Evolutionary conservation across 2,797 vertebrate genomes (phyloP).

Genomic region (Pipistrellus pygmaeus): DNA sequence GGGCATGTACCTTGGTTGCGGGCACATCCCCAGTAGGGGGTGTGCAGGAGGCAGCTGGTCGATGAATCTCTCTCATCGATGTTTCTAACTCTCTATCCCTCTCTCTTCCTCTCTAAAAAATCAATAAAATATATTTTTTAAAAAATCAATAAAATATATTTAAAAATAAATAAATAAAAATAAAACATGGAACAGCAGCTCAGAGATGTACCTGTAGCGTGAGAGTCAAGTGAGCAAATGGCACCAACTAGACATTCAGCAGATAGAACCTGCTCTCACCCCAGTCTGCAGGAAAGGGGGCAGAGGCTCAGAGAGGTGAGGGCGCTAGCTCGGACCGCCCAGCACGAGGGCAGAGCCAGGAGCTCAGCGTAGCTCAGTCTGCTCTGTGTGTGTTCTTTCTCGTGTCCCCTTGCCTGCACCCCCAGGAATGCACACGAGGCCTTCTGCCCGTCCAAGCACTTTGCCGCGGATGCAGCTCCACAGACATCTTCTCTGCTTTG

Average conservation of each 20-base stretch:
- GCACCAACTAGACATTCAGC: neutral
- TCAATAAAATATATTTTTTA: no score
- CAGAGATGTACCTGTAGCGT: neutral
- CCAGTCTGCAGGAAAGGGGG: neutral
- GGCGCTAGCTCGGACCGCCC: neutral
- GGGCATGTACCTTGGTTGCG: no score
- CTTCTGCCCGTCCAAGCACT: neutral
- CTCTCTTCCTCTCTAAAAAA: no score
- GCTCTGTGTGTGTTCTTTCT: neutral
- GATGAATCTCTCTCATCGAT: no score
- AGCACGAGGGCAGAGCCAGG: neutral
- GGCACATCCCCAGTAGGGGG: no score
- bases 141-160: no score
- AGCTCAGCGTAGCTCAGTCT: no score
- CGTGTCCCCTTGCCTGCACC: neutral
- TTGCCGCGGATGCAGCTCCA: neutral
- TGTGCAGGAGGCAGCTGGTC: no score
- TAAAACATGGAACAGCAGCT: neutral
- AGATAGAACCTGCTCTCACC: neutral
- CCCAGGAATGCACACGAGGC: neutral
- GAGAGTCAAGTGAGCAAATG: neutral
- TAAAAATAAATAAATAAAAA: no score
- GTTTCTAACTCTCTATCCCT: no score
- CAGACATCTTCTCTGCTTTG: no score
- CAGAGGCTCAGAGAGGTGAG: neutral